Evolutionary conservation across 2,888 invertebrate genomes (phyloP), one percentile per base, ranked within the genome.

Genomic region (Epinotia nisella): DNA sequence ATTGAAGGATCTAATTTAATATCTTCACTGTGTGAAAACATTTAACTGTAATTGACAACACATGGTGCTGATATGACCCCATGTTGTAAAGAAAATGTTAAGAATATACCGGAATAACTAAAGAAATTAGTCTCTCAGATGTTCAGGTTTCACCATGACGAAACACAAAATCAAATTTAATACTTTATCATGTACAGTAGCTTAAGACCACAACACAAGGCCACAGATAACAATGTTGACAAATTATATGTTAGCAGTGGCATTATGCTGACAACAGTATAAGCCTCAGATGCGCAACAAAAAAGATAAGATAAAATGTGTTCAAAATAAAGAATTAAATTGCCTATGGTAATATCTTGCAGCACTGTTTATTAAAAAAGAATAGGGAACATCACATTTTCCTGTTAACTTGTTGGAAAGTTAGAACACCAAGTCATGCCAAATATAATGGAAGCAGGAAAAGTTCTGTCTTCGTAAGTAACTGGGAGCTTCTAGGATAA

Each of bases 171-270:
- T 56, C 19, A n/a, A 41, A 21, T 56, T 15, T 11, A 29, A 19
- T 13, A 21, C 24, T 58, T 55, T 66, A 66, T 66, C 66, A 56
- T 21, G 58, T 15, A 21, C 73, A 73, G 64, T 49, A 69, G 68
- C 73, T 69, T 60, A 68, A 68, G 56, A 51, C 41, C 45, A 56
- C 24, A 69, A 62, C 68, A 69, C 55, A 35, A 51, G 69, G 60
- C 17, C 35, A 59, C 58, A 62, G 73, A 73, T 73, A 73, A 72
- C 49, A 67, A 1, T 53, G 71, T 55, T 58, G 29, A 68, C 49
- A 5, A 51, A 58, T 64, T 64, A 69, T 69, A 69, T 73, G 73
- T 69, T 73, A 51, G 64, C 58, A n/a, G 17, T 45, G 64, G 72
- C 49, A 72, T 68, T 59, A 68, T 58, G 24, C 49, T 68, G 68